These are phyloP conservation scores for Syngnathus typhle DNA, from an alignment of 2,113 vertebrate species.

Conservation along the genomic window DNA sequence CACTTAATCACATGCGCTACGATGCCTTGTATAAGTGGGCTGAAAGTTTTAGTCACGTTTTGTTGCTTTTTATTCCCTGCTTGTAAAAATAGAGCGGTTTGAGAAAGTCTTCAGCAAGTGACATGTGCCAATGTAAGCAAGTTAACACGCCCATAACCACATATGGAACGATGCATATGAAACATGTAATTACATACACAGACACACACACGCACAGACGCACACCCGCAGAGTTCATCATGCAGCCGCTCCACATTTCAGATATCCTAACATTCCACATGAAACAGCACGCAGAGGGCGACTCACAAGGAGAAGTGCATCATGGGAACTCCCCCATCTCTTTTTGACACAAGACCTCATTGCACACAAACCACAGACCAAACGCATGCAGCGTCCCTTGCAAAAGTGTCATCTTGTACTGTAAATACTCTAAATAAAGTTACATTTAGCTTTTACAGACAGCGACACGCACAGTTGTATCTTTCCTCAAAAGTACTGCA, in stretches of 20 bases:
- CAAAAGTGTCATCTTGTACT: not conserved
- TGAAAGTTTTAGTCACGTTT: not conserved
- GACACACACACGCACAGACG: constrained; percentile 12
- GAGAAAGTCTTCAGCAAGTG: constrained; percentile 37
- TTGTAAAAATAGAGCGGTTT: constrained; percentile 7
- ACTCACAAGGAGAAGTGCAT: constrained; percentile 29
- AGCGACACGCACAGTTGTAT: not conserved
- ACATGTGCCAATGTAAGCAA: constrained; percentile 43
- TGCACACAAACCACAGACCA: constrained; percentile 28
- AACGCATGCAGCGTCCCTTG: not conserved
- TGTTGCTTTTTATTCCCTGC: constrained; percentile 1
- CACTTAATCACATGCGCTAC: too few species aligned
- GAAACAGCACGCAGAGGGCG: constrained; percentile 58
- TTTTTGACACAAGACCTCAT: constrained; percentile 24
- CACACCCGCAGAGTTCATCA: not conserved
- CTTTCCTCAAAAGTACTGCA: too few species aligned
- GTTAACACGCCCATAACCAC: constrained; percentile 57
- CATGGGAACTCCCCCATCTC: constrained; percentile 62
- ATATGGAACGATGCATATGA: constrained; percentile 35
- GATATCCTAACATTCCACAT: not conserved
- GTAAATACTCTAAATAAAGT: not conserved
- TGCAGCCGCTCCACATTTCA: constrained; percentile 12
- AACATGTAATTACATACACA: constrained; percentile 1
- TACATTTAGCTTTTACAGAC: not conserved
- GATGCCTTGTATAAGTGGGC: constrained; percentile 24